Evolutionary conservation across 2,888 invertebrate genomes (phyloP).

Genomic region (Habrosyne pyritoides): DNA sequence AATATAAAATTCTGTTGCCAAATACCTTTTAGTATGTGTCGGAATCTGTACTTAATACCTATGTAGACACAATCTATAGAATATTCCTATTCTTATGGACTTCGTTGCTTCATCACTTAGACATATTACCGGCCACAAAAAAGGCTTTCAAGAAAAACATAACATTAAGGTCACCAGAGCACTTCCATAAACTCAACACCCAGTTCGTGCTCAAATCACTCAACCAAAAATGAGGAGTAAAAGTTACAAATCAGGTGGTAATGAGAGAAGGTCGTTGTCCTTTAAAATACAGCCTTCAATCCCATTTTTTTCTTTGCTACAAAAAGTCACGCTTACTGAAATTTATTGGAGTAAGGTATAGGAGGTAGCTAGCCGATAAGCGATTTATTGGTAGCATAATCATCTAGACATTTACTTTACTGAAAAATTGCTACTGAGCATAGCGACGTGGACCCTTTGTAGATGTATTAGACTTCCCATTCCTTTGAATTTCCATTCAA

Average conservation of each 20-base stretch:
- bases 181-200: not conserved
- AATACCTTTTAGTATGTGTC: too few species aligned
- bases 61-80: too few species aligned
- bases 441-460: too few species aligned
- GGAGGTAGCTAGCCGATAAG: not conserved
- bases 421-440: too few species aligned
- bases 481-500: too few species aligned
- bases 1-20: too few species aligned
- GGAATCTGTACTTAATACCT: too few species aligned
- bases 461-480: too few species aligned
- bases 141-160: not conserved
- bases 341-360: not conserved
- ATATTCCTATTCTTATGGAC: too few species aligned
- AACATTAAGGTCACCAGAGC: not conserved
- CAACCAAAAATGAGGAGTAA: not conserved
- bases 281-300: not conserved
- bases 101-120: too few species aligned
- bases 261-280: not conserved
- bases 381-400: not conserved
- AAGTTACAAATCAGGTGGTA: not conserved
- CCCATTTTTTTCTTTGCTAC: not conserved
- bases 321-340: slow-evolving; percentile 5
- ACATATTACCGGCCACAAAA: too few species aligned
- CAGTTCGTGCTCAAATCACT: not conserved
- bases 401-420: too few species aligned